Conservation (phyloP, 2,113 vertebrate species). For the Theristicus caerulescens region DNA sequence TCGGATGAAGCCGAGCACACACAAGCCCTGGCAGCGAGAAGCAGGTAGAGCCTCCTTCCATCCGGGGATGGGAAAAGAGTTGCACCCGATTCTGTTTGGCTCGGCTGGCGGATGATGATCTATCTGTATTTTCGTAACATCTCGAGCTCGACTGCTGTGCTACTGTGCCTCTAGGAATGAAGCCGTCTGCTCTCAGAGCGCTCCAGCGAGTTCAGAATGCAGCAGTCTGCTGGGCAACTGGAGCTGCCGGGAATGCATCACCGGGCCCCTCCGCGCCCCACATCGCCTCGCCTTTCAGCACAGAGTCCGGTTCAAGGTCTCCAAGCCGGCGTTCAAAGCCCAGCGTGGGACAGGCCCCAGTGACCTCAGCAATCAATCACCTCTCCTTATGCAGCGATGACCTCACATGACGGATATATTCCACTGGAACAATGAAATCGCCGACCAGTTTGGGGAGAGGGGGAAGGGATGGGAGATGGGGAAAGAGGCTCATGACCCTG, state of each 20-base stretch:
- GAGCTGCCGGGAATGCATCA: slow-evolving; percentile 43
- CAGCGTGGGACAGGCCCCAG: slow-evolving; percentile 43
- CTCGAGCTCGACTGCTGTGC: slow-evolving; percentile 59
- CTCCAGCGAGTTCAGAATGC: slow-evolving; percentile 65
- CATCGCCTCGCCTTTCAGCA: not conserved
- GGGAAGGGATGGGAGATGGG: slow-evolving; percentile 19
- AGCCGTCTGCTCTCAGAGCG: slow-evolving; percentile 47
- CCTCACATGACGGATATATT: slow-evolving; percentile 60
- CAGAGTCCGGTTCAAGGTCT: slow-evolving; percentile 18
- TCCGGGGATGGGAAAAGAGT: not conserved
- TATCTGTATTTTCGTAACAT: slow-evolving; percentile 65
- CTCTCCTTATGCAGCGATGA: slow-evolving; percentile 60
- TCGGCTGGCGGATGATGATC: slow-evolving; percentile 40
- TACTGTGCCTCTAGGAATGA: slow-evolving; percentile 65
- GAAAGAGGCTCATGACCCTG: slow-evolving; percentile 28
- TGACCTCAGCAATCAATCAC: slow-evolving; percentile 63
- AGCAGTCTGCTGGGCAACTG: slow-evolving; percentile 55
- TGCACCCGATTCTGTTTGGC: slow-evolving; percentile 15
- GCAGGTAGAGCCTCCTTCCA: slow-evolving; percentile 12
- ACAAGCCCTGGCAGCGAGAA: not conserved
- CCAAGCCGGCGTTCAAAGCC: slow-evolving; percentile 33
- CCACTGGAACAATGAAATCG: slow-evolving; percentile 58
- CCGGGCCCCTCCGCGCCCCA: slow-evolving; percentile 17
- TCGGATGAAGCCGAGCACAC: not conserved
- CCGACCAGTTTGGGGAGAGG: slow-evolving; percentile 41